phyloP scores from a whole-genome alignment of 2,888 invertebrate species.

The Eucera pruinosa region DNA sequence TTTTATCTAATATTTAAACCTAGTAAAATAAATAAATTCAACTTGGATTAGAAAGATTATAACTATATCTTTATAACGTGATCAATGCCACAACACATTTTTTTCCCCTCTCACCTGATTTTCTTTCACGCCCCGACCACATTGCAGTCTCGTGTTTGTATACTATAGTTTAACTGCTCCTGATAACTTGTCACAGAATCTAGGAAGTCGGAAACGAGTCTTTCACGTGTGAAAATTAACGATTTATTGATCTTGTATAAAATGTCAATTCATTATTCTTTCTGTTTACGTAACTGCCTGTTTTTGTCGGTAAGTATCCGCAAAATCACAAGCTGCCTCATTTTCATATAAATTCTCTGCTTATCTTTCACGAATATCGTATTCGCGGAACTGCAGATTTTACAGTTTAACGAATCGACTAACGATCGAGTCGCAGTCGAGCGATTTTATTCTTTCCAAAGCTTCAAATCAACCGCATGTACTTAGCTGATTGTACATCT shows the following conservation, averaged over 20 bases:
- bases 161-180: background rate
- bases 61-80: too few species aligned
- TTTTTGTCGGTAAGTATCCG: slow-evolving; percentile 22
- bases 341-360: slow-evolving; percentile 29
- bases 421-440: slow-evolving; percentile 5
- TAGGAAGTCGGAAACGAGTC: background rate
- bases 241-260: slow-evolving; percentile 12
- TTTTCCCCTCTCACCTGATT: background rate
- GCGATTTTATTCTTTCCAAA: slow-evolving; percentile 9
- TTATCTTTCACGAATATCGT: slow-evolving; percentile 22
- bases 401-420: slow-evolving; percentile 25
- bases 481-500: background rate
- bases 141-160: background rate
- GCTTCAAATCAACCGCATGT: slow-evolving; percentile 6
- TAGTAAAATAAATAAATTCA: too few species aligned
- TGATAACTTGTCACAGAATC: background rate
- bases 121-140: background rate
- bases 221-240: background rate
- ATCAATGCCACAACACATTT: too few species aligned
- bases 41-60: too few species aligned
- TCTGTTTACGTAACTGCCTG: slow-evolving; percentile 24
- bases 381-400: slow-evolving; percentile 1
- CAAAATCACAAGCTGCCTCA: background rate
- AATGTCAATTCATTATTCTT: slow-evolving; percentile 17
- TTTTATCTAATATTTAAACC: too few species aligned